Evolutionary conservation across 2,797 vertebrate species (phyloP).

Genomic region (Oreonectes daqikongensis): DNA sequence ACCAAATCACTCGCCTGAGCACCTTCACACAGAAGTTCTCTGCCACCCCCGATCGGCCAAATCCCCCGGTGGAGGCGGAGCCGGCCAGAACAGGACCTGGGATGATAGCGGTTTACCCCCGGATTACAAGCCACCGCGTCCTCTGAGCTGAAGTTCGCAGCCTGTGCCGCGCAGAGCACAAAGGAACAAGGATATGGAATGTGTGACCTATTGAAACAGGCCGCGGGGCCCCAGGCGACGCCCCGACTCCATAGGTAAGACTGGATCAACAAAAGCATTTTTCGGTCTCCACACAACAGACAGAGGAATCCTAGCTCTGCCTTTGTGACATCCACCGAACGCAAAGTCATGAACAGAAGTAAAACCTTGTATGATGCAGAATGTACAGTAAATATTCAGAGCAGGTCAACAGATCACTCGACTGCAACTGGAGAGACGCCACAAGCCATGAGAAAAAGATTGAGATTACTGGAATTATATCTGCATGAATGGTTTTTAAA

Average conservation of each 20-base stretch:
- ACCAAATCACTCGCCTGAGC: constrained; percentile 57
- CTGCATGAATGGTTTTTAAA: neutral
- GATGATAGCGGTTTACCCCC: constrained; percentile 38
- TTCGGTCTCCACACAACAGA: constrained; percentile 33
- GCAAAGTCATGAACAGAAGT: neutral
- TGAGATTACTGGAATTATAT: neutral
- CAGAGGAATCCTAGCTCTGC: constrained; percentile 2
- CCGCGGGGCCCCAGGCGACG: constrained; percentile 48
- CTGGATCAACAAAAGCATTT: constrained; percentile 56
- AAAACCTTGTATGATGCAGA: neutral
- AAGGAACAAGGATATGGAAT: constrained; percentile 53
- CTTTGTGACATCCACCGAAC: neutral
- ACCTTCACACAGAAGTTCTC: constrained; percentile 53
- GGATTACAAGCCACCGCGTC: constrained; percentile 52
- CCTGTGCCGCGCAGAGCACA: constrained; percentile 39
- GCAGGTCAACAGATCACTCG: neutral
- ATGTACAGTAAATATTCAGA: neutral
- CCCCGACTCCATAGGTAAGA: constrained; percentile 53
- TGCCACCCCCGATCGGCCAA: constrained; percentile 30
- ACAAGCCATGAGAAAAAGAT: neutral
- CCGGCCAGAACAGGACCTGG: constrained; percentile 26
- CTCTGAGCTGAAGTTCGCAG: constrained; percentile 50
- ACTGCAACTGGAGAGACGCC: neutral
- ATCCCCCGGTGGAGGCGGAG: constrained; percentile 51
- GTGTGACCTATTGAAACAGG: constrained; percentile 54